Percentiles rank a stretch among this genome's conserved stretches.
Evolutionary conservation across 2,888 invertebrate species (phyloP).

Genomic region (Uloborus plumipes): DNA sequence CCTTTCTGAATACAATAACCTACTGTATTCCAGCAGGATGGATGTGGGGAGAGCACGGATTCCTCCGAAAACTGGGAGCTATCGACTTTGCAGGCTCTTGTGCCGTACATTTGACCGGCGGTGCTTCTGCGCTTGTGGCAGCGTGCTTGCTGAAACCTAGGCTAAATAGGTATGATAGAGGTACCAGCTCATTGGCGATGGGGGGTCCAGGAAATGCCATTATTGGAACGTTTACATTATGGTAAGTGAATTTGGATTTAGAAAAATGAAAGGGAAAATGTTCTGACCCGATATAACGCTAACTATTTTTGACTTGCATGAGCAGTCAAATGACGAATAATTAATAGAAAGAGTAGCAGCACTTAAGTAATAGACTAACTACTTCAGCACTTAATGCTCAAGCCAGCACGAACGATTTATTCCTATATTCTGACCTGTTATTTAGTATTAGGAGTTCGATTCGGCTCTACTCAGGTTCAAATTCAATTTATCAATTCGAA

Average conservation of each 20-base stretch:
- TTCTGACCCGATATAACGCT: too few relatives aligned
- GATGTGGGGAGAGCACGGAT: slow-evolving; percentile 75
- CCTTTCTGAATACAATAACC: slow-evolving; percentile 87
- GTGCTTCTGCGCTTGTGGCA: slow-evolving; percentile 84
- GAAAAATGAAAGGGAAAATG: too few relatives aligned
- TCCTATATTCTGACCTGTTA: too few relatives aligned
- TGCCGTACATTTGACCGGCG: slow-evolving; percentile 86
- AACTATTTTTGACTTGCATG: not conserved
- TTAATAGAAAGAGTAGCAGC: too few relatives aligned
- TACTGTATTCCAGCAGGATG: slow-evolving; percentile 87
- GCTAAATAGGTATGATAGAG: slow-evolving; percentile 66
- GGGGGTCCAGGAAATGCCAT: slow-evolving; percentile 66
- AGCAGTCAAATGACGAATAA: too few relatives aligned
- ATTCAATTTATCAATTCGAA: too few relatives aligned
- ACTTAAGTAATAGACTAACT: too few relatives aligned
- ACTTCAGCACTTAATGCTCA: too few relatives aligned
- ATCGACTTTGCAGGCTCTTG: slow-evolving; percentile 93
- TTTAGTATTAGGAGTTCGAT: too few relatives aligned
- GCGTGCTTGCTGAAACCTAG: slow-evolving; percentile 75
- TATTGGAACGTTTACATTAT: slow-evolving; percentile 68
- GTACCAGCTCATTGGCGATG: slow-evolving; percentile 63
- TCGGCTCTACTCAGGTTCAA: too few relatives aligned
- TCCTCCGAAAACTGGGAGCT: slow-evolving; percentile 84
- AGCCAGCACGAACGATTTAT: too few relatives aligned
- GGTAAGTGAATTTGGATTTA: slow-evolving; percentile 59